These are phyloP conservation scores for Diadegma fenestrale DNA, from an alignment of 2,888 invertebrate genomes.

Conservation along the genomic window DNA sequence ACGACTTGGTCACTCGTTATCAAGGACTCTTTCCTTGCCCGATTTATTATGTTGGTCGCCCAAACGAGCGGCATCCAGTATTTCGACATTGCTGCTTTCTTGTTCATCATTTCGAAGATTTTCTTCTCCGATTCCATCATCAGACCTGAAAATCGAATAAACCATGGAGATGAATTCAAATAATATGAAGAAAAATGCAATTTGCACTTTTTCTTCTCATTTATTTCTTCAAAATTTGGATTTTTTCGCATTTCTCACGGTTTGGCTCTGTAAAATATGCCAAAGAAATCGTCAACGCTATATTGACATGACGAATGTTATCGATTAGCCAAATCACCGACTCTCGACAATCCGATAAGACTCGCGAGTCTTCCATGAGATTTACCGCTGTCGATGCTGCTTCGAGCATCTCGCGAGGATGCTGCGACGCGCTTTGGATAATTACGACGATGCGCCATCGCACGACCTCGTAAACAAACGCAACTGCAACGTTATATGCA, in stretches of 20 bases:
- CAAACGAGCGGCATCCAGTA: constrained; percentile 98
- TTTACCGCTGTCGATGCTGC: constrained; percentile 48
- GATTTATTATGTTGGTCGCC: constrained; percentile 96
- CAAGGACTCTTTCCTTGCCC: constrained; percentile 93
- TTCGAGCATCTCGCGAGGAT: constrained; percentile 26
- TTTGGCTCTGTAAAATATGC: not conserved
- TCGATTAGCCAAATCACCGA: constrained; percentile 45
- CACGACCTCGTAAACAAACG: constrained; percentile 48
- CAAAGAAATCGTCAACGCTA: constrained; percentile 4
- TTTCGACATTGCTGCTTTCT: constrained; percentile 95
- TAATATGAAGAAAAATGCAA: not conserved
- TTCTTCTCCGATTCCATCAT: constrained; percentile 97
- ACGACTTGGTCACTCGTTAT: constrained; percentile 96
- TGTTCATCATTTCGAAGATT: constrained; percentile 95
- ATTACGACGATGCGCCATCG: constrained; percentile 58
- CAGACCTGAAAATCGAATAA: constrained; percentile 87
- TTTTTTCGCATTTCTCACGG: constrained; percentile 5
- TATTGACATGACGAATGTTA: constrained; percentile 45
- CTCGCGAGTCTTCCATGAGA: constrained; percentile 12
- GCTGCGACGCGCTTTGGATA: constrained; percentile 34
- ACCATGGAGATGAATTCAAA: not conserved
- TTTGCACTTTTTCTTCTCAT: not conserved
- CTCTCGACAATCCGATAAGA: constrained; percentile 35
- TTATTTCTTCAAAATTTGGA: constrained; percentile 17
- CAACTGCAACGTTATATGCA: not conserved